Conservation (phyloP, 1,140 invertebrate species). For the Drosophila busckii region DNA sequence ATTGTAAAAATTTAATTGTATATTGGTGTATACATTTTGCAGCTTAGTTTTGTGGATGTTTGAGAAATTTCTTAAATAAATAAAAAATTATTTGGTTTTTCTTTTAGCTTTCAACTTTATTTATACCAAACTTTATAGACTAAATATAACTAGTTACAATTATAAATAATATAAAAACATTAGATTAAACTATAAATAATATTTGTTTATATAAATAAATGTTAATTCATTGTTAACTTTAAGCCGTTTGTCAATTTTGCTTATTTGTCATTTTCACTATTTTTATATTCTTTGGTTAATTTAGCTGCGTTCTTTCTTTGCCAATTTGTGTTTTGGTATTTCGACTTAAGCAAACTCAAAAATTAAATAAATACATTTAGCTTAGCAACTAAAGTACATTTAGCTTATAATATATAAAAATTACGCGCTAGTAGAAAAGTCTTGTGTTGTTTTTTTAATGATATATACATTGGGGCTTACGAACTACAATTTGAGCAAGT, state of each 20-base stretch:
- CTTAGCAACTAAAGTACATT: slow-evolving; percentile 19
- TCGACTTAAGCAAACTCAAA: slow-evolving; percentile 38
- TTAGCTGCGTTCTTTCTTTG: slow-evolving; percentile 66
- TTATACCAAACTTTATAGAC: slow-evolving; percentile 45
- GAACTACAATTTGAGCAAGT: slow-evolving; percentile 45
- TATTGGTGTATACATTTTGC: too few relatives aligned
- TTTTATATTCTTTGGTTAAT: slow-evolving; percentile 69
- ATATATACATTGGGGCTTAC: slow-evolving; percentile 57
- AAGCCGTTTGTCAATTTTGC: slow-evolving; percentile 38
- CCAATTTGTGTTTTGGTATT: slow-evolving; percentile 61
- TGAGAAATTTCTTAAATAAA: too few relatives aligned
- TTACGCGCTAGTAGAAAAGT: slow-evolving; percentile 39
- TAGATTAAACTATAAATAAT: slow-evolving; percentile 36
- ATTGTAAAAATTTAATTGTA: too few relatives aligned
- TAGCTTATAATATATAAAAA: slow-evolving; percentile 10
- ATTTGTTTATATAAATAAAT: slow-evolving; percentile 23
- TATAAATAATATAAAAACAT: slow-evolving; percentile 32
- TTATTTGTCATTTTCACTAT: slow-evolving; percentile 22
- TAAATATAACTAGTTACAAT: slow-evolving; percentile 43
- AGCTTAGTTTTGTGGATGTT: too few relatives aligned
- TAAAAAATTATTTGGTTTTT: slow-evolving; percentile 1
- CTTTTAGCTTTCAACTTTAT: slow-evolving; percentile 64
- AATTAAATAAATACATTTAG: slow-evolving; percentile 44
- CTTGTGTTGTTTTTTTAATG: slow-evolving; percentile 34
- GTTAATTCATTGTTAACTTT: slow-evolving; percentile 19